Evolutionary conservation across 2,797 vertebrate genomes (phyloP), one percentile per base, ranked within the genome.

Genomic region (Decapterus maruadsi): DNA sequence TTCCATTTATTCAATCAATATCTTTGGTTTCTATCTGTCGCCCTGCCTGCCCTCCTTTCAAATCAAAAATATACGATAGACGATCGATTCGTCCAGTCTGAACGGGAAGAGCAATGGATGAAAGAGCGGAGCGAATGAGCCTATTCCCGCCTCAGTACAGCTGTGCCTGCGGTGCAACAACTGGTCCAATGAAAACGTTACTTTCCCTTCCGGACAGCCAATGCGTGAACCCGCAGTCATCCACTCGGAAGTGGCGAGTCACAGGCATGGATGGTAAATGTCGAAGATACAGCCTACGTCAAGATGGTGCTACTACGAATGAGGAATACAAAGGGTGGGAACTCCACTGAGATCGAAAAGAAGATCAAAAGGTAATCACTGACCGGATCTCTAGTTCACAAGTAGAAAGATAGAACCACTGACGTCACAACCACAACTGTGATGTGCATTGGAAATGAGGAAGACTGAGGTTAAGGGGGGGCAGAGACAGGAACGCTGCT

Each of bases 331-430:
- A 95, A 94, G 78, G 86, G 76, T 0, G 8, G 89, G 3, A 93
- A 95, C 42, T 82, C 76, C 12, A 89, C 89, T 2, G 92, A 93
- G 62, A 95, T 94, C 84, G 94, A 95, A 81, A 95, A 93, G 86
- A 95, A 95, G 83, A 95, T 95, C 5, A 95, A 95, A 89, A 93
- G 95, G 95, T 95, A 78, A 36, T 8, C 34, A 36, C 34, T 36
- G 34, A 36, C 34, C 8, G 34, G 7, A 36, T 8, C 34, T 36
- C 34, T 7, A 36, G 34, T 36, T 36, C 34, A n/a, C n/a, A 36
- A 36, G 34, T 7, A 36, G 7, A 36, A 36, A 8, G 34, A 36
- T 36, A 36, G 6, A 8, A 36, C 34, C 34, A 36, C 6, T 36
- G 3, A 26, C 3, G n/a, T n/a, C n/a, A 36, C 34, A 36, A 36